A percentile compares a stretch with the other conserved stretches of the same genome.
Evolutionary conservation across 2,888 invertebrate genomes (phyloP).

Genomic region (Agelastica alni): DNA sequence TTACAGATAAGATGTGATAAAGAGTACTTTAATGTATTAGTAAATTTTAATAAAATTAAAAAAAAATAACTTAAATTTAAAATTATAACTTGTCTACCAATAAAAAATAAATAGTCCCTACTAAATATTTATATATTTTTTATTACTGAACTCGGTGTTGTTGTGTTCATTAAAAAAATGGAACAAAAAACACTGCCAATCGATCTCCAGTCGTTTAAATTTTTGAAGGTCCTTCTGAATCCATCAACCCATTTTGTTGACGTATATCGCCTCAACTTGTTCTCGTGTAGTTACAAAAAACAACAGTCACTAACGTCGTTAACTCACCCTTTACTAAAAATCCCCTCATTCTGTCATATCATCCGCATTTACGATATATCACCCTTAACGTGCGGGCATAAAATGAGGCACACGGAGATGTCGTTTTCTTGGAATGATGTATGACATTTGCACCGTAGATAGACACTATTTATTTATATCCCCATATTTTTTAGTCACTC

Average conservation of each 20-base stretch:
- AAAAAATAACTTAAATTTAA: no score
- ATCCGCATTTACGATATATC: not conserved
- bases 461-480: slow-evolving; percentile 2
- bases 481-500: not conserved
- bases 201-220: not conserved
- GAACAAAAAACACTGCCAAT: no score
- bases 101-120: no score
- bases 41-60: no score
- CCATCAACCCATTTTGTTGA: not conserved
- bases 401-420: not conserved
- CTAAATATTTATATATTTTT: no score
- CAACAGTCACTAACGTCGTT: not conserved
- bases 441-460: not conserved
- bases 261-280: not conserved
- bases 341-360: not conserved
- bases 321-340: not conserved
- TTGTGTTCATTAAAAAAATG: no score
- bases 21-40: no score
- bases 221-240: not conserved
- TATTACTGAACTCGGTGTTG: no score
- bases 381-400: not conserved
- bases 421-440: not conserved
- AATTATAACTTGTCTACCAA: no score
- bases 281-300: not conserved
- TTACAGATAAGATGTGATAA: no score